Conservation (phyloP, 2,113 vertebrate genomes). For the Ascaphus truei region DNA sequence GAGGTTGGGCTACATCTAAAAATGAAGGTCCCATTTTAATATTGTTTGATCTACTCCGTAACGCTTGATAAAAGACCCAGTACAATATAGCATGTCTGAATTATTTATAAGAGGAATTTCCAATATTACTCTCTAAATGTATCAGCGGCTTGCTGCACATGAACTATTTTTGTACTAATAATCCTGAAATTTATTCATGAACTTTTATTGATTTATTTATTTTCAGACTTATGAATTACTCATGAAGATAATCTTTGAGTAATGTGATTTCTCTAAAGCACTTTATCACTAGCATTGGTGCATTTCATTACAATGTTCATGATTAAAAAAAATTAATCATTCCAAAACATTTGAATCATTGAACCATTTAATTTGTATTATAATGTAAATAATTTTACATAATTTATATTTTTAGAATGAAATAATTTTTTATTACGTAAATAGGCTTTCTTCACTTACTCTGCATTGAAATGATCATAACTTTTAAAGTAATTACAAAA, state of each 20-base stretch:
- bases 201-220: background rate
- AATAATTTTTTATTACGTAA: too few relatives aligned
- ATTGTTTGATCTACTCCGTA: too few relatives aligned
- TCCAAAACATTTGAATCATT: slow-evolving; percentile 3
- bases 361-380: background rate
- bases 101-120: background rate
- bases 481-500: too few relatives aligned
- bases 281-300: background rate
- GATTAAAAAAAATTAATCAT: background rate
- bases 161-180: background rate
- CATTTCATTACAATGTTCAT: background rate
- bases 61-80: background rate
- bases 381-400: too few relatives aligned
- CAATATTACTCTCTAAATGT: background rate
- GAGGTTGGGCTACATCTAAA: too few relatives aligned
- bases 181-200: slow-evolving; percentile 1
- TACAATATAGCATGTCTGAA: background rate
- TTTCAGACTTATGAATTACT: slow-evolving; percentile 18
- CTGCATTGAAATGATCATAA: too few relatives aligned
- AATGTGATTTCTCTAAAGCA: background rate
- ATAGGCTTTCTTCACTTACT: too few relatives aligned
- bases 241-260: slow-evolving; percentile 2
- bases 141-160: background rate
- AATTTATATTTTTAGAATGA: too few relatives aligned
- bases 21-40: too few relatives aligned